Base-by-base conservation (phyloP, 2,113 vertebrate genomes). In the Hypocryptadius cinnamomeus region DNA sequence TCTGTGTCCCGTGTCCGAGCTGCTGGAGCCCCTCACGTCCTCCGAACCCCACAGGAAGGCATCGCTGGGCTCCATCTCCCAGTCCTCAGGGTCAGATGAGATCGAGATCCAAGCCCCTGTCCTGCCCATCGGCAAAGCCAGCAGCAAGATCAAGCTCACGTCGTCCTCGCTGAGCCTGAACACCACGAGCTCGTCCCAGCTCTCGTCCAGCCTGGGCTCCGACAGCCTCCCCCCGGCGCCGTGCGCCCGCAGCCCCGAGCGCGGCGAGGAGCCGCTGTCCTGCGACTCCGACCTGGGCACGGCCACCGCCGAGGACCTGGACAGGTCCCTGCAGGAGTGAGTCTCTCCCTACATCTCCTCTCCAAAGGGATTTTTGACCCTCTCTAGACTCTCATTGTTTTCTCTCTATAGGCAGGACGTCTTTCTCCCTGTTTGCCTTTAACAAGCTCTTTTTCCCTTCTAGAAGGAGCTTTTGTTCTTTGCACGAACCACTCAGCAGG, bases 161-260 rank as follows among this genome's bases (percentile, higher is more conserved):
- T 98, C 98, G 0, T 99, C 99, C 60, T 98, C 98, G 4, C 88
- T 98, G 71, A 99, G 99, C 96, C 97, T 99, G 56, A 98, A 99
- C 95, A 99, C 98, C 15, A 97, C 95, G 2, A 97, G 98, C 9
- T 99, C 98, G 0, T 99, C 98, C 1, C 99, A 99, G 97, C 98
- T 99, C 17, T 99, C 99, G 31, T 99, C 98, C 97, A 99, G 99
- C 95, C 94, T 98, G 25, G 98, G 98, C 95, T 99, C 99, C 0
- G 99, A 99, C 65, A 97, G 98, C 88, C 61, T 98, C 11, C 96
- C 98, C 28, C 98, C 98, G 8, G 97, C 96, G 4, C 98, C 93
- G 64, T 97, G 97, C 9, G 79, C 92, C 85, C 98, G 96, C 87
- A 98, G 98, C 69, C 98, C 97, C 0, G 96, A 98, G 27, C 97